Evolutionary conservation across 2,888 invertebrate genomes (phyloP).

Genomic region (Coleophora deauratella): DNA sequence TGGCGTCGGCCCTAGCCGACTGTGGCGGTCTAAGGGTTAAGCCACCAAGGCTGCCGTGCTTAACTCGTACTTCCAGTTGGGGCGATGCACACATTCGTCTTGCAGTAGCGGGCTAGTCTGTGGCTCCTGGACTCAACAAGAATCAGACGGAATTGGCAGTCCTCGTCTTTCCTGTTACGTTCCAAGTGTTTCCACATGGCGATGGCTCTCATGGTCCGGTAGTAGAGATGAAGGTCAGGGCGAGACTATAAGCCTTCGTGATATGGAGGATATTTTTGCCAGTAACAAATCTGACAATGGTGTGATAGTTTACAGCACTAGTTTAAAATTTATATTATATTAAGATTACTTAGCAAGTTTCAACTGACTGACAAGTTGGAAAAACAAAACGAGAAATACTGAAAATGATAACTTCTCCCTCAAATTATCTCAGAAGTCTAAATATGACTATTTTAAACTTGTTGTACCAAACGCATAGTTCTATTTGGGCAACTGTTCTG

Average conservation of each 20-base stretch:
- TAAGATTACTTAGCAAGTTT: too few species aligned
- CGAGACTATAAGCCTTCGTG: conserved; percentile 97
- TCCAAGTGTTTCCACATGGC: conserved; percentile 99
- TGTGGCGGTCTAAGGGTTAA: too few species aligned
- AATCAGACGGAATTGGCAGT: conserved; percentile 99
- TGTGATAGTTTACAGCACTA: too few species aligned
- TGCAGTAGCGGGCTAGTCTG: conserved; percentile 98
- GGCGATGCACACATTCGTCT: conserved; percentile 95
- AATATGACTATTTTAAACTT: too few species aligned
- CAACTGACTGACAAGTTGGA: too few species aligned
- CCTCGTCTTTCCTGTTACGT: conserved; percentile 97
- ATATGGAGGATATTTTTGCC: conserved; percentile 99
- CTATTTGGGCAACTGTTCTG: too few species aligned
- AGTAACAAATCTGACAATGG: conserved; percentile 98
- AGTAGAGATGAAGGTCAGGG: conserved; percentile 98
- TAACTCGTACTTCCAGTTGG: conserved; percentile 99
- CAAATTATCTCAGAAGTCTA: too few species aligned
- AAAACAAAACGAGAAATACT: too few species aligned
- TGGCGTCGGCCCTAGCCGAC: too few species aligned
- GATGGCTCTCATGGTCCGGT: conserved; percentile 99
- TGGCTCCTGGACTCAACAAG: conserved; percentile 99
- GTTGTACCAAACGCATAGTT: too few species aligned
- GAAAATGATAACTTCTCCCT: too few species aligned
- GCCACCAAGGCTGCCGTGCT: conserved; percentile 99
- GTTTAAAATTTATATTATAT: too few species aligned